Conservation (phyloP, 2,797 vertebrate species). For the Tolypeutes matacus region DNA sequence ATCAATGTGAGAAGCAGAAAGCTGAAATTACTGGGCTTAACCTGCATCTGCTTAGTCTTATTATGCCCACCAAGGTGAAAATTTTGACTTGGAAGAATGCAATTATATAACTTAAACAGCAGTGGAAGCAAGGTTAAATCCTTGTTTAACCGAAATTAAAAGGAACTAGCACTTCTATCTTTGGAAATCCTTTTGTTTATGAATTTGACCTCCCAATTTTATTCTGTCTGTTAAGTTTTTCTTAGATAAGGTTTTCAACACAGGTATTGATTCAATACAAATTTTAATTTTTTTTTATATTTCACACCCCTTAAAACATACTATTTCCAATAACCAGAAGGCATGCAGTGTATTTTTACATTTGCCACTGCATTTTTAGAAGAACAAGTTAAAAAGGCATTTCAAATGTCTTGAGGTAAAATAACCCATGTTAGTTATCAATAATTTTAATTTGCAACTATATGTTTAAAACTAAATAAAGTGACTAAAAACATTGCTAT, state of each 20-base stretch:
- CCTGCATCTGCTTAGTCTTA: constrained; percentile 83
- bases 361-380: background rate
- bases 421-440: constrained; percentile 60
- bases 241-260: constrained; percentile 63
- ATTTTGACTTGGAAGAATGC: constrained; percentile 79
- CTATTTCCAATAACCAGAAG: constrained; percentile 11
- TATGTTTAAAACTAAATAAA: constrained; percentile 51
- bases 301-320: constrained; percentile 29
- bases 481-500: constrained; percentile 57
- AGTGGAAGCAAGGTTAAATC: constrained; percentile 80
- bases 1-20: constrained; percentile 80
- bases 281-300: constrained; percentile 57
- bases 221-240: background rate
- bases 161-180: constrained; percentile 61
- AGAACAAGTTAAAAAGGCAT: constrained; percentile 80
- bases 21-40: constrained; percentile 85
- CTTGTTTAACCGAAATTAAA: constrained; percentile 79
- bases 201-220: constrained; percentile 63
- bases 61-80: constrained; percentile 87
- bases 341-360: background rate
- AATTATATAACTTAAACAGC: constrained; percentile 84
- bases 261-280: constrained; percentile 61
- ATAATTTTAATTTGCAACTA: constrained; percentile 72
- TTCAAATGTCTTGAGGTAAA: constrained; percentile 71
- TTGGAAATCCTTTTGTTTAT: constrained; percentile 70